phyloP scores from a whole-genome alignment of 2,797 vertebrate genomes.

The Ptychadena robeensis region DNA sequence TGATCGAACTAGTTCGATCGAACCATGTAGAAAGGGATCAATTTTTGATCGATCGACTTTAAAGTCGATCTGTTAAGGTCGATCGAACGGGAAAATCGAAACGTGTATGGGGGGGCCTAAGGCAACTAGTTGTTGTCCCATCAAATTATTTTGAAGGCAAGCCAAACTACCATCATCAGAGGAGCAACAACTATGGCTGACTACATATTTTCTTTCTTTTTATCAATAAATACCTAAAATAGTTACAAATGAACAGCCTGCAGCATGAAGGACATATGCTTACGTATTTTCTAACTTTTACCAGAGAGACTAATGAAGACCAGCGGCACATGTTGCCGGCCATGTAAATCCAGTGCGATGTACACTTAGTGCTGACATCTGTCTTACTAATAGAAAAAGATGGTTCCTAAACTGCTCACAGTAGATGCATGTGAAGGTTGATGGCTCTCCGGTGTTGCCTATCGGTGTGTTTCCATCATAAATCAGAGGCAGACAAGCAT shows the following conservation, averaged over 20 bases:
- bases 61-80: no score
- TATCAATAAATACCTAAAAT: background rate
- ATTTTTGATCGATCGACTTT: no score
- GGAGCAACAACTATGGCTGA: background rate
- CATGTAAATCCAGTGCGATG: conserved; percentile 6
- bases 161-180: background rate
- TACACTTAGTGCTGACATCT: background rate
- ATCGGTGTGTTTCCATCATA: background rate
- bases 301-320: background rate
- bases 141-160: no score
- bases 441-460: background rate
- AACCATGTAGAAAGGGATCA: no score
- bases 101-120: no score
- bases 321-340: background rate
- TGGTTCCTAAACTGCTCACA: background rate
- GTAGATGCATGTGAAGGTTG: background rate
- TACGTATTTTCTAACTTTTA: background rate
- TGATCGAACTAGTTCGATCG: no score
- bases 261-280: background rate
- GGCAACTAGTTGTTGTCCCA: no score
- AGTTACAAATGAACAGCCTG: background rate
- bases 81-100: no score
- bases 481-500: background rate
- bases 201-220: background rate
- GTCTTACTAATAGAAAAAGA: background rate